Percentiles rank a stretch among this genome's conserved stretches.
These are phyloP conservation scores for Enteromius mattozi DNA, from an alignment of 2,797 vertebrate genomes.

Conservation along the genomic window DNA sequence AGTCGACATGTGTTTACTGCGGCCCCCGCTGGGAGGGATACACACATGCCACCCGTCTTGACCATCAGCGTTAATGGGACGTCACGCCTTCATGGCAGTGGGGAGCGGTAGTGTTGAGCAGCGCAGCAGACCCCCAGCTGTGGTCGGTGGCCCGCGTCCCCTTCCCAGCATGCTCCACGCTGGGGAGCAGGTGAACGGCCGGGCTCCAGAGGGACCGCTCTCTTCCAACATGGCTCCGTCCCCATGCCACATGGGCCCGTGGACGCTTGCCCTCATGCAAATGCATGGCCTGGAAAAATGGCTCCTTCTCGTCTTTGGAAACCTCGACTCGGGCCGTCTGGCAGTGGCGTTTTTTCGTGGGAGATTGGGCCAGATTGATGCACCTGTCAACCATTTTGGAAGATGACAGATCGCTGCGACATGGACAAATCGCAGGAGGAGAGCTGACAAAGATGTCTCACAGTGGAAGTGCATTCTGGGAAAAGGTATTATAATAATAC, in stretches of 20 bases:
- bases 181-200: conserved; percentile 81
- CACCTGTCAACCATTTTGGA: conserved; percentile 83
- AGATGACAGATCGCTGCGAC: conserved; percentile 65
- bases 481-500: background rate
- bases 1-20: conserved; percentile 83
- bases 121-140: conserved; percentile 75
- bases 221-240: conserved; percentile 79
- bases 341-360: conserved; percentile 73
- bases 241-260: conserved; percentile 78
- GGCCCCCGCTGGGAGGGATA: conserved; percentile 76
- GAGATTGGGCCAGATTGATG: conserved; percentile 75
- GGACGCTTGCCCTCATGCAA: conserved; percentile 79
- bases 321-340: conserved; percentile 78
- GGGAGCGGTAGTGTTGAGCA: conserved; percentile 64
- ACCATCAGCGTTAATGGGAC: conserved; percentile 81
- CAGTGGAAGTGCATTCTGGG: conserved; percentile 32
- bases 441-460: conserved; percentile 59
- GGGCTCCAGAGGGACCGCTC: conserved; percentile 68
- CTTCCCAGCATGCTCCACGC: conserved; percentile 77
- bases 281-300: conserved; percentile 76
- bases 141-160: conserved; percentile 74
- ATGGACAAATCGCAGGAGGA: conserved; percentile 56
- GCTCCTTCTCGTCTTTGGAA: conserved; percentile 75
- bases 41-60: conserved; percentile 74
- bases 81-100: conserved; percentile 71